Base-by-base conservation (phyloP, 1,140 invertebrate species). In the Caligus rogercresseyi region DNA sequence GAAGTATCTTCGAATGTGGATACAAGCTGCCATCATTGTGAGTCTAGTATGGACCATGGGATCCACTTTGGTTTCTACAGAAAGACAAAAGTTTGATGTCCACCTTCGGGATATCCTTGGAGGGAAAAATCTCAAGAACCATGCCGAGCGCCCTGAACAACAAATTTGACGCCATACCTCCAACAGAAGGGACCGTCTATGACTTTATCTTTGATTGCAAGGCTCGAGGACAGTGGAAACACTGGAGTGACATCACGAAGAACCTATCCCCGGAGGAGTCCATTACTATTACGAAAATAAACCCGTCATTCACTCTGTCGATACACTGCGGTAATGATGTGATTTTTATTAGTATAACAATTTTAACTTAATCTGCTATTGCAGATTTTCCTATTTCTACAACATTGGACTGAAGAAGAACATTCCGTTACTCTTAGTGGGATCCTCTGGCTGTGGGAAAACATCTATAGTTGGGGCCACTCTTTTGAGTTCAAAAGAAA, bases 41-140 rank as follows among this genome's bases (percentile, higher is more conserved):
- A 77, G 82, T 0, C 68, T 86, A 20, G 78, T 83, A 2, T 94
- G 90, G 90, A 86, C 87, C 7, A 70, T 90, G 24, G 89, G 82
- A 0, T 87, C 83, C 3, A 82, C 85, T 52, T 73, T 87, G 52
- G 81, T 88, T 71, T 73, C 74, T 1, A 74, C 81, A n/a, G 86
- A 86, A 0, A 76, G 84, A 23, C 71, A 78, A 51, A 81, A 79
- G 68, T 92, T 87, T 72, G 86, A 92, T 73, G 78, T 78, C 3
- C 83, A 81, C 68, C 70, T 82, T 19, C 71, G 74, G 66, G 72
- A 77, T 57, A 64, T 81, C 0, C 65, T 76, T 21, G 60, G 67
- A 61, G 77, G 78, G 43, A 74, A 81, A 65, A 71, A 76, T 59
- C 75, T 80, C 19, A 76, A 83, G 21, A 69, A 78, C 66, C 80